phyloP scores from a whole-genome alignment of 2,113 vertebrate genomes.

The Odocoileus hemionus region DNA sequence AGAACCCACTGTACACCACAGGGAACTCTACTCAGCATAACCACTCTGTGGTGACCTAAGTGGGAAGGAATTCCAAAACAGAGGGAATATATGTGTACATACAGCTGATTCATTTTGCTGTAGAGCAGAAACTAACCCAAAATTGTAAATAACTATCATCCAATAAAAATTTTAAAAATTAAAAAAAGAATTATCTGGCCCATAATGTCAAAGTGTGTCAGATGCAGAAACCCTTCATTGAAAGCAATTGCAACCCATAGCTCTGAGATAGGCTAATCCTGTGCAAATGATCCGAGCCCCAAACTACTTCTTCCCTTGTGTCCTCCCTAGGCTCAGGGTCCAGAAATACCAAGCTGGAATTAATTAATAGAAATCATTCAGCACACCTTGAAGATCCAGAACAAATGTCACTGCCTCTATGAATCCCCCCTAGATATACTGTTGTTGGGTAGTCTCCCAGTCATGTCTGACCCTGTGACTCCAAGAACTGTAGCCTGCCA shows the following conservation, averaged over 20 bases:
- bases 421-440: neutral
- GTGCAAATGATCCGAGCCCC: neutral
- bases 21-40: neutral
- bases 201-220: neutral
- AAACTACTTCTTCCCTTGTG: neutral
- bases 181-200: neutral
- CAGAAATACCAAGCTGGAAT: neutral
- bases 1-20: neutral
- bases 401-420: neutral
- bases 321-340: neutral
- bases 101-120: neutral
- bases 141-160: neutral
- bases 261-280: neutral
- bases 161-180: neutral
- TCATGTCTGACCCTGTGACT: neutral
- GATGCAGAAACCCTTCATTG: neutral
- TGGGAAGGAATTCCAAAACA: neutral
- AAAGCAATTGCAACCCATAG: neutral
- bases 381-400: neutral
- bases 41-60: neutral
- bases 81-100: neutral
- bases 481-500: neutral
- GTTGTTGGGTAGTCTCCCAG: neutral
- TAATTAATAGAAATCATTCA: neutral
- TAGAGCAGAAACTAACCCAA: neutral